Conservation (phyloP, 2,797 vertebrate species). For the Spatula clypeata region DNA sequence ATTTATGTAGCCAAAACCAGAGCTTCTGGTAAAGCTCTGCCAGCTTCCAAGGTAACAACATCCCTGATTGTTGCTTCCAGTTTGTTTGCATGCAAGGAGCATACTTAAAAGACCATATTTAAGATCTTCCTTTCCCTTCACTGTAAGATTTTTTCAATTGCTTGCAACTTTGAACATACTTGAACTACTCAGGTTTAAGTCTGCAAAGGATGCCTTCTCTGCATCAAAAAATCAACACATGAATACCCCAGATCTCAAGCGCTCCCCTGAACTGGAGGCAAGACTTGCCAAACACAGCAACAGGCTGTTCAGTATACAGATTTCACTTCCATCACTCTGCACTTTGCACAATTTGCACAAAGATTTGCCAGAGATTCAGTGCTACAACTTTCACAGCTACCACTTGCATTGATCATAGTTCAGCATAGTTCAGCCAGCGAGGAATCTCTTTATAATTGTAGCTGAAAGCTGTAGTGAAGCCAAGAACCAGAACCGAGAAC, state of each 20-base stretch:
- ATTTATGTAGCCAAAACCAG: neutral
- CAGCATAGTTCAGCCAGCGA: neutral
- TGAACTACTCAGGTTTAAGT: neutral
- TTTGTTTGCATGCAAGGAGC: neutral
- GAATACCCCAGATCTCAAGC: neutral
- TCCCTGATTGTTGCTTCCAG: neutral
- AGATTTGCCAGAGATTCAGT: neutral
- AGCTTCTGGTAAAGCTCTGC: neutral
- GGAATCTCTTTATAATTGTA: neutral
- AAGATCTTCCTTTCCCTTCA: neutral
- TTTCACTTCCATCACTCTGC: neutral
- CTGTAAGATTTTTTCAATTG: neutral
- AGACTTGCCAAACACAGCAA: neutral
- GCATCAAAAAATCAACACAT: neutral
- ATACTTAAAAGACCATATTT: neutral
- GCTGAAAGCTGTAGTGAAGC: neutral
- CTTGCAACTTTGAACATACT: neutral
- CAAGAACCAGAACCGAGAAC: neutral
- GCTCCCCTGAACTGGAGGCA: rapidly evolving
- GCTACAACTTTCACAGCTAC: neutral
- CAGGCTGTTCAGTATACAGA: neutral
- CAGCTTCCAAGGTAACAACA: neutral
- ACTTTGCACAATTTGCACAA: neutral
- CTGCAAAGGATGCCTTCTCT: neutral
- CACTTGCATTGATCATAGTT: neutral